Percentiles rank a stretch among this genome's conserved stretches.
These are phyloP conservation scores for Bubo scandiacus DNA, from an alignment of 2,113 vertebrate genomes.

Conservation along the genomic window DNA sequence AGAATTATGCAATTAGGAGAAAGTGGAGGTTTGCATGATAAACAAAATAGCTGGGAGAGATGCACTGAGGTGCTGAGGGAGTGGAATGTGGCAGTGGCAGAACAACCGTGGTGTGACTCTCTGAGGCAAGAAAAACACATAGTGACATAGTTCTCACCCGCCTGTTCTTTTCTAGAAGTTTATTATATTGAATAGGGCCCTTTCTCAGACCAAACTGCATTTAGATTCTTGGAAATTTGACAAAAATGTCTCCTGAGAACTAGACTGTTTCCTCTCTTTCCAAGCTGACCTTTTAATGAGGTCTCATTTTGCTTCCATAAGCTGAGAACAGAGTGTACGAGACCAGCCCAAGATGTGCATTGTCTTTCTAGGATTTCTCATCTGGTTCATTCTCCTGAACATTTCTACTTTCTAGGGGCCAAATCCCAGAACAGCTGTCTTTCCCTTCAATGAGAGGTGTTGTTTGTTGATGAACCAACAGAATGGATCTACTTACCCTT, in stretches of 20 bases:
- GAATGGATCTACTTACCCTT: not conserved
- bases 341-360: not conserved
- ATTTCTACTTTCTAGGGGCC: not conserved
- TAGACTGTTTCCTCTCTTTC: conserved; percentile 35
- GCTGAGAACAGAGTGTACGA: not conserved
- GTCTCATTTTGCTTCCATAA: conserved; percentile 28
- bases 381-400: not conserved
- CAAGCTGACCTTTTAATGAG: conserved; percentile 43
- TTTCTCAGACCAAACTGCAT: conserved; percentile 5
- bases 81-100: not conserved
- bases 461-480: not conserved
- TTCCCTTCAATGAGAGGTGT: not conserved
- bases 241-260: conserved; percentile 58
- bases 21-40: not conserved
- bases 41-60: not conserved
- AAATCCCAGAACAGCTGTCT: not conserved
- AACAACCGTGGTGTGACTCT: not conserved
- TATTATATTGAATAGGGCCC: not conserved
- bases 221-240: conserved; percentile 11
- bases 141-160: not conserved
- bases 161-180: not conserved
- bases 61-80: not conserved
- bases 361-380: conserved; percentile 48
- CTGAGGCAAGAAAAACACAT: not conserved
- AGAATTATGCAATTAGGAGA: not conserved